Conservation (phyloP, 2,797 vertebrate genomes). For the Sebastes reedi region DNA sequence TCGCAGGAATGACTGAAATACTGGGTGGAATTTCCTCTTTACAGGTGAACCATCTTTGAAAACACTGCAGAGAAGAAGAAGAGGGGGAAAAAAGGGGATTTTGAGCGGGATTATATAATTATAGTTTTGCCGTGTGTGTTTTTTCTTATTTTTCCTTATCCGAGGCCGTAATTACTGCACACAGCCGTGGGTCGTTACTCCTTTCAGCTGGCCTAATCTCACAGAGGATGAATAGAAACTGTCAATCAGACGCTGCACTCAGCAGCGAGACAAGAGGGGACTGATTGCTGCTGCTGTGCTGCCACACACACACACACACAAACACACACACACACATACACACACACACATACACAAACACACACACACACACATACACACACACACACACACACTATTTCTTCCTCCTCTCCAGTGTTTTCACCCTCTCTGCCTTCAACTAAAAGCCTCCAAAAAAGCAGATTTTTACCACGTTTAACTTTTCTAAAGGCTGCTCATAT, state of each 20-base stretch:
- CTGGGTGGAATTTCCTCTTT: conserved; percentile 55
- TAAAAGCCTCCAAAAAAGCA: conserved; percentile 30
- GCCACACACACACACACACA: conserved; percentile 27
- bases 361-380: too few species aligned
- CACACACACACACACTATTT: conserved; percentile 31
- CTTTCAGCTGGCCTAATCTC: conserved; percentile 82
- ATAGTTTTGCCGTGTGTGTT: conserved; percentile 77
- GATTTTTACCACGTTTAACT: conserved; percentile 5
- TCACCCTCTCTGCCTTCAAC: conserved; percentile 20
- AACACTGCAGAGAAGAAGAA: conserved; percentile 19
- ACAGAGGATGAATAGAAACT: conserved; percentile 80
- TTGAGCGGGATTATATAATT: conserved; percentile 80
- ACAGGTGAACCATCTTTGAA: conserved; percentile 68
- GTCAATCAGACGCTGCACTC: conserved; percentile 81
- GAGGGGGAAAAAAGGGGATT: conserved; percentile 22
- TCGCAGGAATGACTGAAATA: conserved; percentile 33
- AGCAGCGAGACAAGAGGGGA: conserved; percentile 79
- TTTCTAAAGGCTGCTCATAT: conserved; percentile 5
- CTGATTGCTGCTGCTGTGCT: conserved; percentile 78
- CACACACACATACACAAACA: conserved; percentile 34
- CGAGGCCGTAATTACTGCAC: conserved; percentile 77
- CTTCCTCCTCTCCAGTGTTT: conserved; percentile 22
- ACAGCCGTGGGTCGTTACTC: conserved; percentile 78
- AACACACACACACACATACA: conserved; percentile 2
- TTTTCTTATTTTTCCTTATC: conserved; percentile 70